These are phyloP conservation scores for Battus philenor DNA, from an alignment of 1,140 invertebrate genomes.

Conservation along the genomic window DNA sequence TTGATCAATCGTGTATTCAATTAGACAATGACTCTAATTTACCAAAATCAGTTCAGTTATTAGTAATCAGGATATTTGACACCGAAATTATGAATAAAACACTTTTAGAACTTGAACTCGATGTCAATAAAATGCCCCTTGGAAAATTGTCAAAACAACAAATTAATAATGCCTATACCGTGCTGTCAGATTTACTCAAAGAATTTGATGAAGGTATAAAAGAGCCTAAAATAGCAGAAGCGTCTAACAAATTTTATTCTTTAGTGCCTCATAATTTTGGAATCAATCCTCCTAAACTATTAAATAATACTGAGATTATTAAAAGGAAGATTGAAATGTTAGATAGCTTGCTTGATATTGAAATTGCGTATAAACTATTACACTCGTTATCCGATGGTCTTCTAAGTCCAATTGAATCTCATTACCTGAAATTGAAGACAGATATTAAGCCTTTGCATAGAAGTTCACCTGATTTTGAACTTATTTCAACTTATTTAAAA, in stretches of 20 bases:
- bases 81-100: constrained; percentile 10
- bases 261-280: constrained; percentile 11
- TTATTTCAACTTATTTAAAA: constrained; percentile 8
- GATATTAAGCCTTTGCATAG: constrained; percentile 15
- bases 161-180: constrained; percentile 1
- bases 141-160: constrained; percentile 9
- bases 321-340: constrained; percentile 16
- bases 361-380: constrained; percentile 18
- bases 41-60: constrained; percentile 9
- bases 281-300: constrained; percentile 1
- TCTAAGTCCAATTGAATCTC: constrained; percentile 9
- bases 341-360: constrained; percentile 6
- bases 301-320: constrained; percentile 8
- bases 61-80: constrained; percentile 11
- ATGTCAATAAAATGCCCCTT: constrained; percentile 11
- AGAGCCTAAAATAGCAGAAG: background rate
- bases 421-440: constrained; percentile 15
- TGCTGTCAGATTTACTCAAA: constrained; percentile 5
- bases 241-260: constrained; percentile 13
- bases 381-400: background rate
- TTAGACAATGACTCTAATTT: constrained; percentile 4
- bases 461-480: constrained; percentile 5
- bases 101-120: constrained; percentile 9
- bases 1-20: constrained; percentile 3
- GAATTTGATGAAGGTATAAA: constrained; percentile 2